These are phyloP conservation scores for Perca flavescens DNA, from an alignment of 2,113 vertebrate genomes.

Conservation along the genomic window DNA sequence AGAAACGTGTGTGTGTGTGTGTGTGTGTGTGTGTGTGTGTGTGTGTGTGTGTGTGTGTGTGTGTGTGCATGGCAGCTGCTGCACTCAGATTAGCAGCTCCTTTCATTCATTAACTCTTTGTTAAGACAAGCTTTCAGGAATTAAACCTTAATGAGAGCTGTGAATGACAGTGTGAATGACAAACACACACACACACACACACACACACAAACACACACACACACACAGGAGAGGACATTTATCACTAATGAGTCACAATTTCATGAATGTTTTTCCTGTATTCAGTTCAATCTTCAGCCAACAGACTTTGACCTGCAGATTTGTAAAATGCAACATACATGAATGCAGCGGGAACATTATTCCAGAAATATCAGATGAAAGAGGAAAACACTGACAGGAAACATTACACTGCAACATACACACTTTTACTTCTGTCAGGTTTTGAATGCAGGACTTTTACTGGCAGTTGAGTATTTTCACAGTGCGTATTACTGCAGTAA, in stretches of 20 bases:
- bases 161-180: constrained; percentile 37
- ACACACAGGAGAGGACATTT: background rate
- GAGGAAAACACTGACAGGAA: too few relatives aligned
- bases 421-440: too few relatives aligned
- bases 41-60: constrained; percentile 17
- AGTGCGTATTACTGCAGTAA: too few relatives aligned
- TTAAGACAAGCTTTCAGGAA: constrained; percentile 50
- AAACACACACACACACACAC: background rate
- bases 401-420: too few relatives aligned
- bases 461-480: too few relatives aligned
- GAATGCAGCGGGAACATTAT: too few relatives aligned
- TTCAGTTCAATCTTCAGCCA: too few relatives aligned
- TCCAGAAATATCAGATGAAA: too few relatives aligned
- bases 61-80: constrained; percentile 34
- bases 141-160: constrained; percentile 24
- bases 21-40: constrained; percentile 10
- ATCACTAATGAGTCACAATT: background rate
- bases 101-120: constrained; percentile 50
- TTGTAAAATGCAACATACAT: too few relatives aligned
- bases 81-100: constrained; percentile 53
- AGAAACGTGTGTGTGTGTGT: background rate
- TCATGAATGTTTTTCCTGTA: too few relatives aligned
- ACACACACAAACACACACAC: background rate
- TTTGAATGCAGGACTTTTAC: too few relatives aligned
- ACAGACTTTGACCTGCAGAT: too few relatives aligned